These are phyloP conservation scores for Merluccius polli DNA, from an alignment of 2,797 vertebrate genomes.

Conservation along the genomic window DNA sequence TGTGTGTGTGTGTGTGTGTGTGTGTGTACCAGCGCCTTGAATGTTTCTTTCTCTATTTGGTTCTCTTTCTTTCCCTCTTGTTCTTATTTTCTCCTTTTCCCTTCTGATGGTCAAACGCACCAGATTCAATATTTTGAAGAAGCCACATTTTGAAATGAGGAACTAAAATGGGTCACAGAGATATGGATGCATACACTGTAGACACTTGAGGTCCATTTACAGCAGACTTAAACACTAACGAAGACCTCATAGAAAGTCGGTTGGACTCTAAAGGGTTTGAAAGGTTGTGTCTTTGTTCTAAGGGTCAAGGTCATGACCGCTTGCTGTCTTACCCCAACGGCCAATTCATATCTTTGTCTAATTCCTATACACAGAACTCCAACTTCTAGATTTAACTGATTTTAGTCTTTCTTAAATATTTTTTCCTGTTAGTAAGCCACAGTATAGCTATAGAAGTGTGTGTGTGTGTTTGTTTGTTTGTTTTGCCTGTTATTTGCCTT, in stretches of 20 bases:
- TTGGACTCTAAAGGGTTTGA: slow-evolving; percentile 11
- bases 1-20: neutral
- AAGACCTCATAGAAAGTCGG: slow-evolving; percentile 22
- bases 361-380: neutral
- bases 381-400: neutral
- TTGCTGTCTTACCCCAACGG: slow-evolving; percentile 11
- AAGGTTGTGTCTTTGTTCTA: neutral
- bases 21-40: neutral
- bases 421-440: neutral
- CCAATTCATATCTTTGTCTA: slow-evolving; percentile 17
- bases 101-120: neutral
- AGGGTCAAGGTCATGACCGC: slow-evolving; percentile 1
- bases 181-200: slow-evolving; percentile 36
- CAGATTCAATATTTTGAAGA: neutral
- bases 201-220: slow-evolving; percentile 27
- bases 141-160: neutral
- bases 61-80: neutral
- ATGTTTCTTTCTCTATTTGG: neutral
- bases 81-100: neutral
- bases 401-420: neutral
- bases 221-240: slow-evolving; percentile 54
- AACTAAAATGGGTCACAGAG: neutral
- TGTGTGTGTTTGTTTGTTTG: slow-evolving; percentile 19
- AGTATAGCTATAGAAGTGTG: neutral
- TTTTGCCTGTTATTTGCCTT: slow-evolving; percentile 16